phyloP scores from a whole-genome alignment of 2,888 invertebrate species.

The Eretmocerus hayati region DNA sequence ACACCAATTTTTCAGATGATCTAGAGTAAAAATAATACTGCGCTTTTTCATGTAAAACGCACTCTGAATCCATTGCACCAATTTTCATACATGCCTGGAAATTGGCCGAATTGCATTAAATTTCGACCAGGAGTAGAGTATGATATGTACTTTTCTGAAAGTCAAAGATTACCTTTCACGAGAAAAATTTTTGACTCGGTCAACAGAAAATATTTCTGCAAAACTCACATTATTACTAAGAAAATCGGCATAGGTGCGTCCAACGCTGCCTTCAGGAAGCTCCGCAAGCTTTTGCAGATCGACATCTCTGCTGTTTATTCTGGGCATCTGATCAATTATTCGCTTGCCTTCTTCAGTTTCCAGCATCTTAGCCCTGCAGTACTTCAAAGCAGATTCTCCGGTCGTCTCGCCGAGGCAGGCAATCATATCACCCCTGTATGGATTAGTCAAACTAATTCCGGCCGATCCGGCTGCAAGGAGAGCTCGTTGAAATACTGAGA shows the following conservation, averaged over 20 bases:
- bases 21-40: too few relatives aligned
- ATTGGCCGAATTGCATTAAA: too few relatives aligned
- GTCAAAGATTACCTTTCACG: constrained; percentile 11
- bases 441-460: constrained; percentile 71
- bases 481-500: constrained; percentile 65
- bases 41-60: too few relatives aligned
- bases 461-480: constrained; percentile 84
- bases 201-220: too few relatives aligned
- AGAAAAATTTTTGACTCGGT: too few relatives aligned
- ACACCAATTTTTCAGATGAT: too few relatives aligned
- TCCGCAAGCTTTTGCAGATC: constrained; percentile 63
- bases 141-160: too few relatives aligned
- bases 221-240: constrained; percentile 64
- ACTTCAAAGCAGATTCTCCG: constrained; percentile 60
- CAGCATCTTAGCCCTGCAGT: constrained; percentile 71
- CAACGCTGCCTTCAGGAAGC: constrained; percentile 76
- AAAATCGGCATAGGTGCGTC: constrained; percentile 79
- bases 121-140: neutral
- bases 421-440: constrained; percentile 83
- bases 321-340: constrained; percentile 71
- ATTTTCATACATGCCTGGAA: too few relatives aligned
- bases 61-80: too few relatives aligned
- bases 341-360: constrained; percentile 67
- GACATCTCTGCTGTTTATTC: constrained; percentile 78
- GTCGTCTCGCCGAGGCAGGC: constrained; percentile 92